A percentile compares a stretch with the other conserved stretches of the same genome.
These are phyloP conservation scores for Lepidonotus clava DNA, from an alignment of 2,888 invertebrate species.

Conservation along the genomic window DNA sequence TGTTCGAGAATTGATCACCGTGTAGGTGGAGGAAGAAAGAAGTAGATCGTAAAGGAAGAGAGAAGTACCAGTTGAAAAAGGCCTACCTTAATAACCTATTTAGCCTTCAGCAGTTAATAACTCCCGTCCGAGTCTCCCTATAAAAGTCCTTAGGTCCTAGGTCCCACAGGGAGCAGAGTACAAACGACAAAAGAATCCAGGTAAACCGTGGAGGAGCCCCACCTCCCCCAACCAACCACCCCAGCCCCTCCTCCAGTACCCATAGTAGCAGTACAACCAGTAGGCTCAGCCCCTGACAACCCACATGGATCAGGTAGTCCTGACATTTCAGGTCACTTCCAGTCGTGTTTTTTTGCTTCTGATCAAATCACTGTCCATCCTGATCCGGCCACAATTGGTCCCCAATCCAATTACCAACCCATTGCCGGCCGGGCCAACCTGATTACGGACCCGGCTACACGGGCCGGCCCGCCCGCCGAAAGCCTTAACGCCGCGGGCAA, in stretches of 20 bases:
- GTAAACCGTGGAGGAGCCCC: too few relatives aligned
- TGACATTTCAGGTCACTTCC: constrained; percentile 30
- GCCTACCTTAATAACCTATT: too few relatives aligned
- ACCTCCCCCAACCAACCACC: neutral
- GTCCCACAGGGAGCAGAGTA: too few relatives aligned
- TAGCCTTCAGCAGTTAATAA: too few relatives aligned
- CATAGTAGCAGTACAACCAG: neutral
- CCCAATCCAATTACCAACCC: constrained; percentile 18
- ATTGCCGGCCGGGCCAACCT: constrained; percentile 9
- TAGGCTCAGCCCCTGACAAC: neutral
- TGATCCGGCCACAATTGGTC: constrained; percentile 47
- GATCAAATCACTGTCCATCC: constrained; percentile 53
- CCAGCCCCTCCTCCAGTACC: neutral
- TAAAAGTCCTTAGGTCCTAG: too few relatives aligned
- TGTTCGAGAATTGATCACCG: too few relatives aligned
- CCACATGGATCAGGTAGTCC: neutral
- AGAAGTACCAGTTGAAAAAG: too few relatives aligned
- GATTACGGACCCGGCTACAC: constrained; percentile 9
- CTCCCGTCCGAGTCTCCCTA: too few relatives aligned
- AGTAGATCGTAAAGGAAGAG: too few relatives aligned
- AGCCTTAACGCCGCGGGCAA: neutral
- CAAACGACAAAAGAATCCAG: too few relatives aligned
- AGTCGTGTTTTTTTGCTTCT: constrained; percentile 29
- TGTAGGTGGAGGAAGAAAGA: too few relatives aligned
- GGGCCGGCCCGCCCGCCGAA: neutral